These are phyloP conservation scores for Pissodes strobi DNA, from an alignment of 1,140 invertebrate genomes.

Conservation along the genomic window DNA sequence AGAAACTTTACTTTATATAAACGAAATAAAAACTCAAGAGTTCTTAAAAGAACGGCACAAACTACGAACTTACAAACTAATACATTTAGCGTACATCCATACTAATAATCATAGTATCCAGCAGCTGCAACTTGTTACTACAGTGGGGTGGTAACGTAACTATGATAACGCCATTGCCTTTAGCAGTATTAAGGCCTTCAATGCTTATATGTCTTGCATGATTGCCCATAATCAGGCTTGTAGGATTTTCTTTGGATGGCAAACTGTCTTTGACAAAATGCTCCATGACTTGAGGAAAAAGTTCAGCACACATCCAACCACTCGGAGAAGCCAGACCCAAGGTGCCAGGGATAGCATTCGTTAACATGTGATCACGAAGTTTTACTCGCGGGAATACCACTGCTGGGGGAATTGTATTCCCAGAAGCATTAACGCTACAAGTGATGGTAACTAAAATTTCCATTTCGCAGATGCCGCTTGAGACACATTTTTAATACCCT, in stretches of 20 bases:
- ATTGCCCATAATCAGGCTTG: slow-evolving; percentile 54
- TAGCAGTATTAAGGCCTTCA: slow-evolving; percentile 48
- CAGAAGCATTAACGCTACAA: too few relatives aligned
- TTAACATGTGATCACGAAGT: background rate
- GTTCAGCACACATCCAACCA: slow-evolving; percentile 56
- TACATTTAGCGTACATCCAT: slow-evolving; percentile 56
- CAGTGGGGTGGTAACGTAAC: slow-evolving; percentile 59
- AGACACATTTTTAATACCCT: too few relatives aligned
- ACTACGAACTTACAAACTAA: slow-evolving; percentile 54
- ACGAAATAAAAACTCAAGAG: too few relatives aligned
- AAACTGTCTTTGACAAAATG: slow-evolving; percentile 56
- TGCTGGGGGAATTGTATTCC: too few relatives aligned
- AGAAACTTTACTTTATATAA: too few relatives aligned
- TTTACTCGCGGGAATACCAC: too few relatives aligned
- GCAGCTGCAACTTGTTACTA: too few relatives aligned
- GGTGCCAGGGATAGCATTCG: slow-evolving; percentile 51
- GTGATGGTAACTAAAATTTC: too few relatives aligned
- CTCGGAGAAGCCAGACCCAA: slow-evolving; percentile 50
- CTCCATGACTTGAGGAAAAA: slow-evolving; percentile 58
- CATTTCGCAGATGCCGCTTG: too few relatives aligned
- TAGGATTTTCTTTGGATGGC: slow-evolving; percentile 49
- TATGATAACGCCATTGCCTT: slow-evolving; percentile 50
- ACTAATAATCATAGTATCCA: slow-evolving; percentile 60
- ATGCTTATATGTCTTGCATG: slow-evolving; percentile 54
- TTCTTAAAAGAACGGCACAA: slow-evolving; percentile 27